phyloP scores from a whole-genome alignment of 2,888 invertebrate genomes.

The Pasiphila rectangulata region DNA sequence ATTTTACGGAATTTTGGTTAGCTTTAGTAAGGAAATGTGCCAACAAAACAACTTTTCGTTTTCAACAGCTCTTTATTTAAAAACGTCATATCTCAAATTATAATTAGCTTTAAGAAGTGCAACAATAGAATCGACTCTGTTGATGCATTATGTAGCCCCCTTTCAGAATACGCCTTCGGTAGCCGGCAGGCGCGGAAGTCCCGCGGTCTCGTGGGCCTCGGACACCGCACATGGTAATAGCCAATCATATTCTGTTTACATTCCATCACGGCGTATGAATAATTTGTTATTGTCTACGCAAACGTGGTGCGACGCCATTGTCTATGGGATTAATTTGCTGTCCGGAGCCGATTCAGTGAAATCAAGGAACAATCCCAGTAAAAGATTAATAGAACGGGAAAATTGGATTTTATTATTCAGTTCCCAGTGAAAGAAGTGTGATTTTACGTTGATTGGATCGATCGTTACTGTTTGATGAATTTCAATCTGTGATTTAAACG shows the following conservation, averaged over 20 bases:
- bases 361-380: constrained; percentile 62
- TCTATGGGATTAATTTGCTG: constrained; percentile 72
- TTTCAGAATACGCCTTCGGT: not conserved
- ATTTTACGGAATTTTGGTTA: too few species aligned
- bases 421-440: constrained; percentile 40
- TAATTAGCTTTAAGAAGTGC: too few species aligned
- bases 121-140: too few species aligned
- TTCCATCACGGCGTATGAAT: constrained; percentile 79
- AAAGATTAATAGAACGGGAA: constrained; percentile 63
- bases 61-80: not conserved
- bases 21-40: too few species aligned
- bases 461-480: constrained; percentile 4
- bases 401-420: constrained; percentile 63
- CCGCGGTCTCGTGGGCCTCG: constrained; percentile 53
- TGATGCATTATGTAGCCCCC: not conserved
- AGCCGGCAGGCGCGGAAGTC: constrained; percentile 38
- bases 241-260: constrained; percentile 81
- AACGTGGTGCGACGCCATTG: constrained; percentile 71
- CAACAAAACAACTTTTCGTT: too few species aligned
- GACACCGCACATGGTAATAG: constrained; percentile 74
- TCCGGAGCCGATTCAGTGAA: constrained; percentile 55
- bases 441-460: constrained; percentile 36
- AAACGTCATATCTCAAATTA: not conserved
- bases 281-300: constrained; percentile 78
- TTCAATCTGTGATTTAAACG: not conserved